Conservation (phyloP, 2,797 vertebrate genomes). For the Phyllotis vaccarum region DNA sequence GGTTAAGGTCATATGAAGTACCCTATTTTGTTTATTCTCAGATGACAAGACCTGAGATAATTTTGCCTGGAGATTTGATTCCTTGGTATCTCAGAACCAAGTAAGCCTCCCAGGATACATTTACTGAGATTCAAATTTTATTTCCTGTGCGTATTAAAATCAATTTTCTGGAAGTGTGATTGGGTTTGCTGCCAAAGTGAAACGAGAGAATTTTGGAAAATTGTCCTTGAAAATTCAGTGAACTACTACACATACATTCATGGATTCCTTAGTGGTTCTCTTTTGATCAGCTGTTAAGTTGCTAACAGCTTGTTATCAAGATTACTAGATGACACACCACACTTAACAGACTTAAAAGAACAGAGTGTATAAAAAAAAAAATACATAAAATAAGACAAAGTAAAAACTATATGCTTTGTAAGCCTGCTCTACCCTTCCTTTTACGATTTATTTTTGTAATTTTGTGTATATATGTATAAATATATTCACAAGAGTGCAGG, state of each 20-base stretch:
- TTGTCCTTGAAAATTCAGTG: constrained; percentile 25
- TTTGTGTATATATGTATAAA: not conserved
- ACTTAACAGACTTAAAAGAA: not conserved
- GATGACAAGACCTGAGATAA: not conserved
- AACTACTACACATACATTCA: not conserved
- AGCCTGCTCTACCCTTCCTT: not conserved
- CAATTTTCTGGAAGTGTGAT: constrained; percentile 13
- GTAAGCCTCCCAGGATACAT: not conserved
- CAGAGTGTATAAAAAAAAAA: not conserved
- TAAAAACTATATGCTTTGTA: not conserved
- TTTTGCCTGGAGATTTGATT: constrained; percentile 53
- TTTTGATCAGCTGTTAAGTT: constrained; percentile 12
- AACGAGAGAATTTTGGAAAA: constrained; percentile 15
- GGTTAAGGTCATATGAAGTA: constrained; percentile 10
- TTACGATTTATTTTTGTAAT: not conserved
- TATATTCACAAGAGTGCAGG: not conserved
- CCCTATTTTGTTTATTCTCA: constrained; percentile 6
- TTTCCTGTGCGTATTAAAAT: constrained; percentile 53
- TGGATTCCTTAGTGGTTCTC: not conserved
- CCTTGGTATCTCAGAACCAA: constrained; percentile 19
- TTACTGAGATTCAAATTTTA: constrained; percentile 47
- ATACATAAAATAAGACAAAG: not conserved
- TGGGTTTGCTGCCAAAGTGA: constrained; percentile 19
- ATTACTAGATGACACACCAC: not conserved
- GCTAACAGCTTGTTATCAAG: not conserved